phyloP scores from a whole-genome alignment of 2,888 invertebrate genomes.

The Scelioninae gen. 1 region DNA sequence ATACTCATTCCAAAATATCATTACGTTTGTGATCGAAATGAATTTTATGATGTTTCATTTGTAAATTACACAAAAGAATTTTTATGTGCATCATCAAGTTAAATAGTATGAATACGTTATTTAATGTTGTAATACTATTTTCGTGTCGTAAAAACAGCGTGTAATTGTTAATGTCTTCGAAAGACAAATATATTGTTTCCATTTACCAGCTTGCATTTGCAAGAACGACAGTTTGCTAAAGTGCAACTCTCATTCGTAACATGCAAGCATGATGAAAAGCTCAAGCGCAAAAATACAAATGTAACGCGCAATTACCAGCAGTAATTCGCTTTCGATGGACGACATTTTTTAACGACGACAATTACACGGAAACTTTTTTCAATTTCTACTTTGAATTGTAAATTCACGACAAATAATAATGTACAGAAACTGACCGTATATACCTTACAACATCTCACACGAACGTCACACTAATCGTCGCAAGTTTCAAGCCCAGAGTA shows the following conservation, averaged over 20 bases:
- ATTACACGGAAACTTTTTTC: slow-evolving; percentile 67
- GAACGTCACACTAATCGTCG: slow-evolving; percentile 73
- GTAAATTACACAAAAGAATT: slow-evolving; percentile 29
- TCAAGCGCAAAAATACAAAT: slow-evolving; percentile 65
- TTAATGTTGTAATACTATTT: slow-evolving; percentile 34
- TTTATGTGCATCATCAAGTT: slow-evolving; percentile 21
- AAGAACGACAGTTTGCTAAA: slow-evolving; percentile 56
- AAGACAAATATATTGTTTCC: slow-evolving; percentile 65
- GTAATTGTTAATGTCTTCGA: slow-evolving; percentile 52
- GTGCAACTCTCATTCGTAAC: slow-evolving; percentile 48
- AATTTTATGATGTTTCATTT: slow-evolving; percentile 33
- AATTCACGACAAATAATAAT: slow-evolving; percentile 48
- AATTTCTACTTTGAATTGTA: slow-evolving; percentile 62
- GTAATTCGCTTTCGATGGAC: slow-evolving; percentile 57
- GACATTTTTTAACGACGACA: slow-evolving; percentile 66
- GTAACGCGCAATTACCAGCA: slow-evolving; percentile 65
- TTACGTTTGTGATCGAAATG: slow-evolving; percentile 9
- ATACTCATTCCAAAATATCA: background rate
- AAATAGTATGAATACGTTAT: slow-evolving; percentile 47
- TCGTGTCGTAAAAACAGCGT: slow-evolving; percentile 32
- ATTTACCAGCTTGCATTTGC: slow-evolving; percentile 55
- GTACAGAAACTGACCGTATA: slow-evolving; percentile 39
- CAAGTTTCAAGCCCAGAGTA: slow-evolving; percentile 61
- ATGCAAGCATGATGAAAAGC: slow-evolving; percentile 64
- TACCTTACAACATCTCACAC: slow-evolving; percentile 39